Evolutionary conservation across 2,797 vertebrate species (phyloP).

Genomic region (Lithobates sylvaticus): DNA sequence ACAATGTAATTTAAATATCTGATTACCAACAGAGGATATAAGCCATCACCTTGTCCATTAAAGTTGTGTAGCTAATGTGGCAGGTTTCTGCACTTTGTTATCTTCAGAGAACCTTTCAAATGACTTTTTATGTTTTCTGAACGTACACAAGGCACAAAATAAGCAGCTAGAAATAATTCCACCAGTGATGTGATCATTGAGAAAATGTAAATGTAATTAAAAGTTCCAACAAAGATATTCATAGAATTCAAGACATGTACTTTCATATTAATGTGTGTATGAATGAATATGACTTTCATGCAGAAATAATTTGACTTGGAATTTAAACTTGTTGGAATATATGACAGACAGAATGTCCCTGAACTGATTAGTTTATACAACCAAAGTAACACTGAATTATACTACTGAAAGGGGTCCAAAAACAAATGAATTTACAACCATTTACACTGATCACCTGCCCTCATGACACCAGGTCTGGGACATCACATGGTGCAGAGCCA

Average conservation of each 20-base stretch:
- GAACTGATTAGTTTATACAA: background rate
- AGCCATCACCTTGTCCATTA: background rate
- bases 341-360: background rate
- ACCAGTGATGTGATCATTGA: slow-evolving; percentile 52
- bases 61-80: background rate
- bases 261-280: slow-evolving; percentile 53
- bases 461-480: background rate
- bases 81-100: slow-evolving; percentile 19
- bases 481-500: background rate
- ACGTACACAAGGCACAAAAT: slow-evolving; percentile 32
- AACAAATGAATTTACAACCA: background rate
- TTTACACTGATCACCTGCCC: background rate
- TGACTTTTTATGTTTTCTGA: slow-evolving; percentile 37
- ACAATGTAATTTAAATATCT: slow-evolving; percentile 2
- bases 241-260: slow-evolving; percentile 47
- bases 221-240: slow-evolving; percentile 52
- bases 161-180: slow-evolving; percentile 44
- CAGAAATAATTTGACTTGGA: slow-evolving; percentile 30
- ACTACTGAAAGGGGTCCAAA: background rate
- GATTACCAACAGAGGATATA: background rate
- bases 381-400: background rate
- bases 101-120: slow-evolving; percentile 34
- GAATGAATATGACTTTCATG: slow-evolving; percentile 38
- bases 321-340: slow-evolving; percentile 3
- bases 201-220: slow-evolving; percentile 55